A percentile compares a stretch with the other conserved stretches of the same genome.
Conservation (phyloP, 2,113 vertebrate genomes). For the Malurus alboscapulatus region DNA sequence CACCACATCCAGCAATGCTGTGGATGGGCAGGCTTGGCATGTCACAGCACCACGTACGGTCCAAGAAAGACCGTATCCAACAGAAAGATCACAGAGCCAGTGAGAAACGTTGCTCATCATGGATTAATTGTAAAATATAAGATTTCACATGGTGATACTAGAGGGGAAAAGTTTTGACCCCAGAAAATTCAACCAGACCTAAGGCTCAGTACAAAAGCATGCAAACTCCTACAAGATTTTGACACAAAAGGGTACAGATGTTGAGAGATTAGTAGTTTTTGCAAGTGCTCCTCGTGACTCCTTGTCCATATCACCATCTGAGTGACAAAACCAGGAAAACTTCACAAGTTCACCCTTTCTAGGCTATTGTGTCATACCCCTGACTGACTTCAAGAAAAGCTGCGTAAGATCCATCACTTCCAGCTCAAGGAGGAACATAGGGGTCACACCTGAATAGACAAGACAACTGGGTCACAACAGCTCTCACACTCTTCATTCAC, state of each 20-base stretch:
- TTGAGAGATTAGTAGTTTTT: background rate
- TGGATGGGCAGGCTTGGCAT: background rate
- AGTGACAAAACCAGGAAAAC: background rate
- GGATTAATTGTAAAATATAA: background rate
- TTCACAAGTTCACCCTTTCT: background rate
- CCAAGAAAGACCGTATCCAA: background rate
- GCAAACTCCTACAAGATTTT: background rate
- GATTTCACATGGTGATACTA: background rate
- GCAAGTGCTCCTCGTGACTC: background rate
- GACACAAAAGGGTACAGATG: background rate
- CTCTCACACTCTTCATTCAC: background rate
- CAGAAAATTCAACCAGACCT: background rate
- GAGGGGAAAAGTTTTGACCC: background rate
- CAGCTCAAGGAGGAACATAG: background rate
- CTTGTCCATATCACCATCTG: background rate
- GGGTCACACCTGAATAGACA: background rate
- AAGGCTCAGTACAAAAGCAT: background rate
- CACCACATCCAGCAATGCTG: background rate
- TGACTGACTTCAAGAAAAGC: background rate
- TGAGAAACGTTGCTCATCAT: background rate
- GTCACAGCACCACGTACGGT: rapidly evolving
- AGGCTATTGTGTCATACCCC: rapidly evolving
- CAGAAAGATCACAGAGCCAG: background rate
- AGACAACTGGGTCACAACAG: rapidly evolving
- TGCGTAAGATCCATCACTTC: background rate